Conservation (phyloP, 2,888 invertebrate genomes). For the Ellobium chinense region DNA sequence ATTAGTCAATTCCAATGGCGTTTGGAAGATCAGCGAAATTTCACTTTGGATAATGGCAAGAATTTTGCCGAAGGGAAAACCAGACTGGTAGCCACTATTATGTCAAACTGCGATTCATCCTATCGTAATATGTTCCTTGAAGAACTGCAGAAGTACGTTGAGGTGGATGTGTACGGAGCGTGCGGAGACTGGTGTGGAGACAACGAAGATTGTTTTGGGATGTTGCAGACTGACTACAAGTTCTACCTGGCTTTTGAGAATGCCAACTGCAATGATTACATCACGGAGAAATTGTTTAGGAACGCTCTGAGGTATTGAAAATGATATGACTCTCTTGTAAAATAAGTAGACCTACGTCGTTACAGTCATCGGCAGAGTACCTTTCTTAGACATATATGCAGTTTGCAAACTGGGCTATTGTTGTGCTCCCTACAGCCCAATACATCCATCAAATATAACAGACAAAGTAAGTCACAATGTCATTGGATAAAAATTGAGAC, state of each 20-base stretch:
- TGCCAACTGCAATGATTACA: slow-evolving; percentile 96
- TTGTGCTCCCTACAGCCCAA: no score
- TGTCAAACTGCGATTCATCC: slow-evolving; percentile 95
- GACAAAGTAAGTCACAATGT: no score
- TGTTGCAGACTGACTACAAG: slow-evolving; percentile 94
- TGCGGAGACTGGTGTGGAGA: slow-evolving; percentile 85
- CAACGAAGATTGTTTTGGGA: slow-evolving; percentile 91
- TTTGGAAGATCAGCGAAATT: background rate
- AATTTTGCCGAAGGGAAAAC: slow-evolving; percentile 88
- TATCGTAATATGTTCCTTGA: slow-evolving; percentile 91
- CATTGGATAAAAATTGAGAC: no score
- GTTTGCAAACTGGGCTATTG: no score
- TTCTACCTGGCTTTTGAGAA: slow-evolving; percentile 98
- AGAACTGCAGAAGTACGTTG: slow-evolving; percentile 90
- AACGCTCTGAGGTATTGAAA: slow-evolving; percentile 94
- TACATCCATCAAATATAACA: no score
- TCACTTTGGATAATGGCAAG: slow-evolving; percentile 1
- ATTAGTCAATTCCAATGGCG: no score
- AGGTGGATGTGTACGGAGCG: slow-evolving; percentile 78
- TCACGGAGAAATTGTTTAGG: slow-evolving; percentile 97
- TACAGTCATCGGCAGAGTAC: no score
- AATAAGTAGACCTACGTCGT: no score
- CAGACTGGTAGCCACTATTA: slow-evolving; percentile 96
- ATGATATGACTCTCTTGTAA: no score
- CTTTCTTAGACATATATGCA: no score